A percentile compares a stretch with the other conserved stretches of the same genome.
Conservation (phyloP, 2,113 vertebrate genomes). For the Tenebrosternarchus preto region DNA sequence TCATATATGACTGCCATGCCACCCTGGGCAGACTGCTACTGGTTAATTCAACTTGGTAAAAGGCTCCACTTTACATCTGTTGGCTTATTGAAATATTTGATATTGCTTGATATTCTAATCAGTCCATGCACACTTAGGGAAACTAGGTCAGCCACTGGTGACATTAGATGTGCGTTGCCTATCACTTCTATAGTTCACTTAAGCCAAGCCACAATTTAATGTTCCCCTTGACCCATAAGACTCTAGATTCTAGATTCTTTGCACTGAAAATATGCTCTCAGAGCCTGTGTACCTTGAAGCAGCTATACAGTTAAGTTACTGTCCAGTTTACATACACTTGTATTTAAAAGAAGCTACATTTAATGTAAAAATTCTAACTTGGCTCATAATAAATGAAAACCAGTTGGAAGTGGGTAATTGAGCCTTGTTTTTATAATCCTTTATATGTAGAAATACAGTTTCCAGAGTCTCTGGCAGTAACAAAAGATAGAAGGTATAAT, state of each 20-base stretch:
- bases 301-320: neutral
- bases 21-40: neutral
- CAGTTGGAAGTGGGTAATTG: neutral
- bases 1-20: conserved; percentile 17
- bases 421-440: too few species aligned
- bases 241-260: too few species aligned
- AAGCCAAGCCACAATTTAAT: neutral
- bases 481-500: neutral
- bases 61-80: neutral
- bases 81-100: neutral
- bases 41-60: too few species aligned
- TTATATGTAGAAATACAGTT: neutral
- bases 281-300: neutral
- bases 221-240: neutral
- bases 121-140: neutral
- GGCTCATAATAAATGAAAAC: neutral
- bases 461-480: neutral
- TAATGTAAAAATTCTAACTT: neutral
- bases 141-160: conserved; percentile 14
- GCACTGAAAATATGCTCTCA: too few species aligned
- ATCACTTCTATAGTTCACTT: neutral
- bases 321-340: neutral
- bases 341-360: neutral
- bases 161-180: neutral
- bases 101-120: neutral